Evolutionary conservation across 2,797 vertebrate species (phyloP).

Genomic region (Halcyon smyrnensis): DNA sequence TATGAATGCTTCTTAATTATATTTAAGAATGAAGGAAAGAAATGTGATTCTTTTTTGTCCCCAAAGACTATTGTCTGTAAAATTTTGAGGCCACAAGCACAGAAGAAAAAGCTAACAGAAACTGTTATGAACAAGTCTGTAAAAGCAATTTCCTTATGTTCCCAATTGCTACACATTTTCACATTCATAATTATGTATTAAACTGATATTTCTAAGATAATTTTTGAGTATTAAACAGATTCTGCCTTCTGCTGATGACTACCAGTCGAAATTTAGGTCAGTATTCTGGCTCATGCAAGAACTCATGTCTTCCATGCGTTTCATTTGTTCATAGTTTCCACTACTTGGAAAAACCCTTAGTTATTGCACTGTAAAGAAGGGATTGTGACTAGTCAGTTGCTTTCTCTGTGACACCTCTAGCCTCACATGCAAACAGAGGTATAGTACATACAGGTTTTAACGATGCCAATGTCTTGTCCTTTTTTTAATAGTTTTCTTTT

Average conservation of each 20-base stretch:
- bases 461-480: not conserved
- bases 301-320: not conserved
- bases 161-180: not conserved
- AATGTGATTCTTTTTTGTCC: not conserved
- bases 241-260: not conserved
- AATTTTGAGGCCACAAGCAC: not conserved
- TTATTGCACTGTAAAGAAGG: not conserved
- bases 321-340: not conserved
- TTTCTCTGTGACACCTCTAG: not conserved
- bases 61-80: not conserved
- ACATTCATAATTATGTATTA: not conserved
- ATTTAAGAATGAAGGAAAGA: not conserved
- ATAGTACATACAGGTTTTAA: rapidly evolving
- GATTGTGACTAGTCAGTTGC: not conserved
- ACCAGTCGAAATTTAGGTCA: not conserved
- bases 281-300: not conserved
- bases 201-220: not conserved
- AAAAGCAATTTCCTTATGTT: not conserved
- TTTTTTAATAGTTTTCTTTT: not conserved
- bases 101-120: not conserved
- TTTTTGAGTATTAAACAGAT: not conserved
- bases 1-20: not conserved
- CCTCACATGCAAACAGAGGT: rapidly evolving
- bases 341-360: not conserved
- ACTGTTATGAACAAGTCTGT: not conserved